phyloP scores from a whole-genome alignment of 2,797 vertebrate species.

The Meda fulgida region DNA sequence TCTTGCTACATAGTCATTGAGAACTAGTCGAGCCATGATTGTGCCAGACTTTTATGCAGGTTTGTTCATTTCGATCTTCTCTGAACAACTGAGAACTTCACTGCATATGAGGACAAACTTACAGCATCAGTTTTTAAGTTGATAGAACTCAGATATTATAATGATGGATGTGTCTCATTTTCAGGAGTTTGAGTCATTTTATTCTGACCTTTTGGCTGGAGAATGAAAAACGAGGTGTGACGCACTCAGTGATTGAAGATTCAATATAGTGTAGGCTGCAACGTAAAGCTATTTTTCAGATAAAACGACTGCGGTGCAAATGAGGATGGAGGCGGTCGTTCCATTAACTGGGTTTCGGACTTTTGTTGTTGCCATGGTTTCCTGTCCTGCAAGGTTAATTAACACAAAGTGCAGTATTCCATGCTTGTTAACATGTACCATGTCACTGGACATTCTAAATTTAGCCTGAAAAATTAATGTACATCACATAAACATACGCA shows the following conservation, averaged over 20 bases:
- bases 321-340: neutral
- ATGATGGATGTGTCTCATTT: conserved; percentile 20
- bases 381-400: neutral
- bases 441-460: neutral
- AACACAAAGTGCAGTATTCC: neutral
- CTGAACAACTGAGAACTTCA: neutral
- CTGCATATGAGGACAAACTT: neutral
- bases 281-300: neutral
- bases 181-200: conserved; percentile 10
- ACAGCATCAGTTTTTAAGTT: neutral
- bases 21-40: neutral
- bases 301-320: neutral
- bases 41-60: neutral
- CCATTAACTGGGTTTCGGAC: neutral
- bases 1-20: neutral
- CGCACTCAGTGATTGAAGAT: conserved; percentile 21
- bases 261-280: conserved; percentile 1
- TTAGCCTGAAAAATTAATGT: neutral
- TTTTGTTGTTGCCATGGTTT: conserved; percentile 32
- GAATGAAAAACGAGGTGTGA: conserved; percentile 17
- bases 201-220: conserved; percentile 4
- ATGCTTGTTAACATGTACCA: neutral
- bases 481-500: neutral
- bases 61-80: neutral
- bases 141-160: neutral